Conservation (phyloP, 2,797 vertebrate species). For the Arrhamphus sclerolepis region DNA sequence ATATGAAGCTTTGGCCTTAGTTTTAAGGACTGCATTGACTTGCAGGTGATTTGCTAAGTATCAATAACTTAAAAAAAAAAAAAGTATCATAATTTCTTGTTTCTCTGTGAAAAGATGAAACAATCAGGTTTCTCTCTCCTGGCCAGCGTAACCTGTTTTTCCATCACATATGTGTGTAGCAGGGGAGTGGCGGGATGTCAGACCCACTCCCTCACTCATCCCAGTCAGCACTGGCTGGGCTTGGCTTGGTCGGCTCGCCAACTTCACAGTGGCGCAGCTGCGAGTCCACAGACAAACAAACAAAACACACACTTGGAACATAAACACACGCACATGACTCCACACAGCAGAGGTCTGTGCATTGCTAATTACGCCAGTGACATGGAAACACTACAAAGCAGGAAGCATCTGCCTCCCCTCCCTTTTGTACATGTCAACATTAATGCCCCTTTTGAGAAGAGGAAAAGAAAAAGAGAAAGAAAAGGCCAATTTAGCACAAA, state of each 20-base stretch:
- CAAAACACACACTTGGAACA: constrained; percentile 33
- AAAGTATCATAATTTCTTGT: constrained; percentile 14
- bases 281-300: constrained; percentile 41
- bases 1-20: not conserved
- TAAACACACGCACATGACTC: constrained; percentile 33
- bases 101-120: constrained; percentile 45
- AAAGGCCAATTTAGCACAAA: constrained; percentile 60
- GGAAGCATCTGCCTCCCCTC: constrained; percentile 72
- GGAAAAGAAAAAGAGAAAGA: constrained; percentile 17
- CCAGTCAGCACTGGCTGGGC: constrained; percentile 53
- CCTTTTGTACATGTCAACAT: constrained; percentile 55
- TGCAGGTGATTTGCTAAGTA: constrained; percentile 19
- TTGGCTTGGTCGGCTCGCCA: constrained; percentile 48
- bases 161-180: constrained; percentile 33
- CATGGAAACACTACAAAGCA: constrained; percentile 77
- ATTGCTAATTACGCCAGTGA: constrained; percentile 78
- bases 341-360: constrained; percentile 69
- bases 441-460: constrained; percentile 61
- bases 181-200: constrained; percentile 35
- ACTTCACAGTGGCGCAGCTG: constrained; percentile 69
- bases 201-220: constrained; percentile 60
- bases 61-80: not conserved
- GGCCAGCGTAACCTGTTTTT: constrained; percentile 50
- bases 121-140: constrained; percentile 26
- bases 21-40: not conserved